Conservation (phyloP, 2,888 invertebrate genomes). For the Lutraria lutraria region DNA sequence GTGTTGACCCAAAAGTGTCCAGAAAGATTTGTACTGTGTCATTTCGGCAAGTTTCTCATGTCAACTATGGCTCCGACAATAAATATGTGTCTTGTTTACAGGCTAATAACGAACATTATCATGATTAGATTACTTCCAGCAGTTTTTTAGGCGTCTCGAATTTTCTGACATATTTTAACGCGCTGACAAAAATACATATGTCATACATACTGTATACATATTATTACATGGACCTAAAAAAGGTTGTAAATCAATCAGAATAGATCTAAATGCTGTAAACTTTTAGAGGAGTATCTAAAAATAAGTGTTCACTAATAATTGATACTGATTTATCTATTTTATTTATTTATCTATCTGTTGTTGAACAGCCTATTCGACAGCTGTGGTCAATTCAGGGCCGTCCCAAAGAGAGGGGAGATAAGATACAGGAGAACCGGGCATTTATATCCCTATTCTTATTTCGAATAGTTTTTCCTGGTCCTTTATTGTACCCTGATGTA, state of each 20-base stretch:
- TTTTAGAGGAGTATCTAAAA: neutral
- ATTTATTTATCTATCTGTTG: no score
- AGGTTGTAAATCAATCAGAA: constrained; percentile 1
- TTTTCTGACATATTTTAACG: constrained; percentile 4
- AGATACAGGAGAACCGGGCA: no score
- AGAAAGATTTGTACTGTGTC: constrained; percentile 45
- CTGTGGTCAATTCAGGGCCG: no score
- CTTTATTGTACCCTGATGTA: no score
- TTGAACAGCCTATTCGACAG: no score
- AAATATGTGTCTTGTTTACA: constrained; percentile 49
- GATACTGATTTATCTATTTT: no score
- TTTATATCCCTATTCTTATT: no score
- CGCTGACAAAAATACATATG: neutral
- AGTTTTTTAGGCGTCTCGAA: neutral
- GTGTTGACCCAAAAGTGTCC: constrained; percentile 33
- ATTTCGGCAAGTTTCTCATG: constrained; percentile 2
- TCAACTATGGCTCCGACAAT: constrained; percentile 31
- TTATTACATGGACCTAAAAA: neutral
- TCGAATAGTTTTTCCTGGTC: no score
- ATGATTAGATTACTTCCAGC: constrained; percentile 29
- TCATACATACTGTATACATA: constrained; percentile 8
- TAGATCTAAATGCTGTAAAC: neutral
- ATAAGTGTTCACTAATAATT: neutral
- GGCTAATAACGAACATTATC: constrained; percentile 27
- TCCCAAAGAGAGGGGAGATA: no score